Conservation (phyloP, 2,113 vertebrate genomes). For the Nesogale talazaci region DNA sequence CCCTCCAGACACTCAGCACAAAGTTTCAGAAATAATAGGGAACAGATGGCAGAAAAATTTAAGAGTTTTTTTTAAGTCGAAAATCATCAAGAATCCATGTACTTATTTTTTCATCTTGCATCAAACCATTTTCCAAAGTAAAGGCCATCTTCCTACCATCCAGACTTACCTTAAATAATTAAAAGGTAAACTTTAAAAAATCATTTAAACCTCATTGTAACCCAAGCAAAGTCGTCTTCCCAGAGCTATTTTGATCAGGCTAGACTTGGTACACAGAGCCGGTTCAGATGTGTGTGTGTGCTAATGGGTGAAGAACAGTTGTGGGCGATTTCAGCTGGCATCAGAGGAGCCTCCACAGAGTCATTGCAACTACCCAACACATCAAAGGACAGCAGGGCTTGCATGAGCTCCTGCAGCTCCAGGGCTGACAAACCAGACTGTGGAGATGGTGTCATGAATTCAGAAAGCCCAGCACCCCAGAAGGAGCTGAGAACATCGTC, state of each 20-base stretch:
- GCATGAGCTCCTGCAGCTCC: neutral
- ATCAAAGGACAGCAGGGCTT: neutral
- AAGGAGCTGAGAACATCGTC: neutral
- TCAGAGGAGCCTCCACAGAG: neutral
- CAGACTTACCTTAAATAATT: neutral
- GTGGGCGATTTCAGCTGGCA: neutral
- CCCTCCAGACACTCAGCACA: constrained; percentile 63
- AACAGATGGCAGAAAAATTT: constrained; percentile 83
- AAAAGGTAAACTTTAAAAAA: neutral
- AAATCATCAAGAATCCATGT: constrained; percentile 74
- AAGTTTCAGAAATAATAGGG: constrained; percentile 72
- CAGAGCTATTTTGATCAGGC: constrained; percentile 45
- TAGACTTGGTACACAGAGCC: constrained; percentile 17
- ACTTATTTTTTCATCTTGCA: constrained; percentile 66
- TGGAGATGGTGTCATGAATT: neutral
- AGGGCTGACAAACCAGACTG: neutral
- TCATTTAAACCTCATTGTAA: constrained; percentile 56
- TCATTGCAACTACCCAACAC: neutral
- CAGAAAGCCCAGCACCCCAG: neutral
- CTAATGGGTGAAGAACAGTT: neutral
- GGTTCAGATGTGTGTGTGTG: neutral
- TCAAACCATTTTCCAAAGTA: constrained; percentile 59
- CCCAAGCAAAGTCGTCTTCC: constrained; percentile 63
- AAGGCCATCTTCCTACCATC: constrained; percentile 49
- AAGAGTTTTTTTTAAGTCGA: constrained; percentile 49